phyloP scores from a whole-genome alignment of 2,113 vertebrate species.

The Pheucticus melanocephalus region DNA sequence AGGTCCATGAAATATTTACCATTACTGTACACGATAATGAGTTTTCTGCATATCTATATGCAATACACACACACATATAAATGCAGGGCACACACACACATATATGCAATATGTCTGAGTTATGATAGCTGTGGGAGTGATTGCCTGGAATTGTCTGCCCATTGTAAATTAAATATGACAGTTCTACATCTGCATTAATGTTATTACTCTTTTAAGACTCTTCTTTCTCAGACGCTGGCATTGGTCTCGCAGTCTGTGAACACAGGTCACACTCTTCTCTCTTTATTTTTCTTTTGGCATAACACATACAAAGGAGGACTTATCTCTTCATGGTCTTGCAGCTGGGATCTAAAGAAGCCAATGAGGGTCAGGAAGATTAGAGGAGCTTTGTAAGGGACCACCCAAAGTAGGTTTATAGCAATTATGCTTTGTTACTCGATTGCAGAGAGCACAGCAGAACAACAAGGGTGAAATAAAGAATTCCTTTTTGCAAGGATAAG shows the following conservation, averaged over 20 bases:
- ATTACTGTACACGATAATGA: background rate
- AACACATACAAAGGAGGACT: background rate
- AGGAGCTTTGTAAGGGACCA: background rate
- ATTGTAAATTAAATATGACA: constrained; percentile 58
- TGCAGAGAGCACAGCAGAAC: background rate
- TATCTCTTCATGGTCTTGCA: background rate
- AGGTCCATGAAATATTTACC: constrained; percentile 43
- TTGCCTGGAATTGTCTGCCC: constrained; percentile 50
- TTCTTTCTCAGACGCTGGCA: background rate
- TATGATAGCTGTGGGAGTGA: constrained; percentile 56
- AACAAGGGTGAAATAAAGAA: background rate
- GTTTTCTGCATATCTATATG: constrained; percentile 39
- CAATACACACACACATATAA: constrained; percentile 33
- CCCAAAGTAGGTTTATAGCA: background rate
- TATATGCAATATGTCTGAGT: constrained; percentile 34
- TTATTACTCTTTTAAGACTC: constrained; percentile 43
- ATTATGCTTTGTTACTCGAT: background rate
- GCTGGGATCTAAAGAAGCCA: background rate
- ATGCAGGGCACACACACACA: background rate
- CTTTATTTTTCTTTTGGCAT: background rate
- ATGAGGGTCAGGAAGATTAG: background rate
- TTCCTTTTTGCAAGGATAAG: background rate
- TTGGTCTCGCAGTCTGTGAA: background rate
- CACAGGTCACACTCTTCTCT: background rate
- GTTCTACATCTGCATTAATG: constrained; percentile 57